These are phyloP conservation scores for Drosophila testacea DNA, from an alignment of 2,888 invertebrate species.

Conservation along the genomic window DNA sequence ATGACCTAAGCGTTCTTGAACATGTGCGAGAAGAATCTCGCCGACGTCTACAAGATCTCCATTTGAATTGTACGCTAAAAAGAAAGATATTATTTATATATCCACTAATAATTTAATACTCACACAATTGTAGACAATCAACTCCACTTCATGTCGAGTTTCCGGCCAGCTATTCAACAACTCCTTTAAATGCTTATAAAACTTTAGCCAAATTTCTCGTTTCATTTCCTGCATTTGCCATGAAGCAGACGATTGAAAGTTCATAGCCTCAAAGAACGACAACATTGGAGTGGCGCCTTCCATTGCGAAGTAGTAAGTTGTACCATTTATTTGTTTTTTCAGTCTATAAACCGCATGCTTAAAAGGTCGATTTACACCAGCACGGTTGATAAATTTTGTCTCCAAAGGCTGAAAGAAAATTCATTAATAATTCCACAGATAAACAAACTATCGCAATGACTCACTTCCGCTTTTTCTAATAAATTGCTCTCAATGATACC, in stretches of 20 bases:
- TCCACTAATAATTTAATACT: background rate
- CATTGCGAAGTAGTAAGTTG: slow-evolving; percentile 75
- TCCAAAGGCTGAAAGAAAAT: slow-evolving; percentile 65
- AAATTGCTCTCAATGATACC: slow-evolving; percentile 69
- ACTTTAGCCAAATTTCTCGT: slow-evolving; percentile 81
- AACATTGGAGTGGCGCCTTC: slow-evolving; percentile 84
- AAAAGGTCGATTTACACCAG: slow-evolving; percentile 79
- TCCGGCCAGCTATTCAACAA: slow-evolving; percentile 73
- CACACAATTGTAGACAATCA: slow-evolving; percentile 79
- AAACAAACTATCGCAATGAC: background rate
- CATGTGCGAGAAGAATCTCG: slow-evolving; percentile 51
- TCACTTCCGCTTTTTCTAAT: slow-evolving; percentile 67
- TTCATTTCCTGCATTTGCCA: slow-evolving; percentile 79
- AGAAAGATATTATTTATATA: background rate
- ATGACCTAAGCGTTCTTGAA: slow-evolving; percentile 13
- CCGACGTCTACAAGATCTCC: slow-evolving; percentile 73
- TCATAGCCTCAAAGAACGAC: slow-evolving; percentile 78
- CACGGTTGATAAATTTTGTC: slow-evolving; percentile 68
- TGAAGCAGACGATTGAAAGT: slow-evolving; percentile 66
- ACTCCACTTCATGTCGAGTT: slow-evolving; percentile 72
- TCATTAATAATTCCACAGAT: background rate
- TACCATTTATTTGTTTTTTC: slow-evolving; percentile 59
- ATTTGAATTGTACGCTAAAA: slow-evolving; percentile 64
- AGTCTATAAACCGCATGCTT: slow-evolving; percentile 81
- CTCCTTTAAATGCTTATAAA: slow-evolving; percentile 71